phyloP scores from a whole-genome alignment of 2,888 invertebrate genomes.

The Exephanes ischioxanthus region DNA sequence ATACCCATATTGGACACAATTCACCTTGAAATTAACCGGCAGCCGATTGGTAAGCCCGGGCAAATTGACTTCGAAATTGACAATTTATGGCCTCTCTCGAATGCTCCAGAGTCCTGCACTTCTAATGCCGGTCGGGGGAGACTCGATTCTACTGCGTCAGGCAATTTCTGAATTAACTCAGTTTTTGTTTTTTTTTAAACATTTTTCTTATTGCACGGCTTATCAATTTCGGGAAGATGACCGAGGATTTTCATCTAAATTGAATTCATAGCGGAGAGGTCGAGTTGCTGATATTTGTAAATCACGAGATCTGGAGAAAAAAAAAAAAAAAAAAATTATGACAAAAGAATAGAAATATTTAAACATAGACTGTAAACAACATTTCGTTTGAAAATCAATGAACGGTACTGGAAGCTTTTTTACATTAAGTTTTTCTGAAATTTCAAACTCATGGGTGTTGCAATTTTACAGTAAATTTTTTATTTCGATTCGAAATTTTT shows the following conservation, averaged over 20 bases:
- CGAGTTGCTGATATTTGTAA: constrained; percentile 33
- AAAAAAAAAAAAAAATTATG: constrained; percentile 34
- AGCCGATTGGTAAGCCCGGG: constrained; percentile 84
- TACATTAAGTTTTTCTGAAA: too few species aligned
- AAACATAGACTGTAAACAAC: constrained; percentile 49
- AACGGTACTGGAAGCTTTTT: not conserved
- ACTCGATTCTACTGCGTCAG: not conserved
- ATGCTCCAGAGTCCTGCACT: constrained; percentile 66
- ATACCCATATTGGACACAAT: constrained; percentile 85
- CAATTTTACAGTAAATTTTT: too few species aligned
- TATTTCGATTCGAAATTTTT: too few species aligned
- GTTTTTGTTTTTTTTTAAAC: not conserved
- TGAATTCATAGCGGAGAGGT: constrained; percentile 25
- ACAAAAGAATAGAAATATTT: constrained; percentile 54
- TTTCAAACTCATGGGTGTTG: too few species aligned
- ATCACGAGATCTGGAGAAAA: constrained; percentile 44
- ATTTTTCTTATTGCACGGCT: not conserved
- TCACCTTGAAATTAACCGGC: constrained; percentile 85
- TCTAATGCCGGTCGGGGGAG: not conserved
- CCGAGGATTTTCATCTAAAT: constrained; percentile 32
- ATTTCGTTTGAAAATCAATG: not conserved
- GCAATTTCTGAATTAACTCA: not conserved
- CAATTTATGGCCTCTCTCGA: constrained; percentile 81
- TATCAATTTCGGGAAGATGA: constrained; percentile 30
- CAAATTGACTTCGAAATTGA: constrained; percentile 85